Conservation (phyloP, 2,888 invertebrate species). For the Tetanocera ferruginea region DNA sequence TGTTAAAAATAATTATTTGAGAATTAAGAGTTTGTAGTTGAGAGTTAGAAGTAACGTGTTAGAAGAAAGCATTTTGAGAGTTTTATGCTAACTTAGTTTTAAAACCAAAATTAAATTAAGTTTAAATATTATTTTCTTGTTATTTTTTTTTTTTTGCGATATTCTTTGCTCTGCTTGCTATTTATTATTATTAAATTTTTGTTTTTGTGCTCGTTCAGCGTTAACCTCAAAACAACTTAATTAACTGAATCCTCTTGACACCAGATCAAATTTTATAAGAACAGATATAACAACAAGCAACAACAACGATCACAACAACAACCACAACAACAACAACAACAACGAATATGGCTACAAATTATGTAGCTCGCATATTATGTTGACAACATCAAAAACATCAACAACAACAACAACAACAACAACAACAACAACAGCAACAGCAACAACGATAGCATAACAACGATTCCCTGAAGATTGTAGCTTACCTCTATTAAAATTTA, state of each 20-base stretch:
- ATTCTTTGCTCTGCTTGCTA: not conserved
- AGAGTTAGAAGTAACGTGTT: too few species aligned
- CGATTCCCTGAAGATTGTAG: slow-evolving; percentile 23
- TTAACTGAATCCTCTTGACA: slow-evolving; percentile 33
- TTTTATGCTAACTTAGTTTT: too few species aligned
- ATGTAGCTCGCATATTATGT: not conserved
- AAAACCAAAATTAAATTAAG: too few species aligned
- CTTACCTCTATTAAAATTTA: slow-evolving; percentile 50
- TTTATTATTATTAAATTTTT: not conserved
- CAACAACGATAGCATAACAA: not conserved
- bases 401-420: not conserved
- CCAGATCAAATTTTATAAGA: slow-evolving; percentile 14
- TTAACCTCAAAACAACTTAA: slow-evolving; percentile 30
- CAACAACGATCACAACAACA: not conserved
- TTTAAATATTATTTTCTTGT: too few species aligned
- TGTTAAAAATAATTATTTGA: too few species aligned
- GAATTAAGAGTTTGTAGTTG: too few species aligned
- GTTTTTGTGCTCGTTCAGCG: not conserved
- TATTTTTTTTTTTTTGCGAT: too few species aligned
- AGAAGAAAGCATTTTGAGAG: too few species aligned
- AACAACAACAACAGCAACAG: not conserved
- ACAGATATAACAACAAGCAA: not conserved
- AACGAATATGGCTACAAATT: not conserved
- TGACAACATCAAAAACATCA: not conserved
- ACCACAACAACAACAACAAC: not conserved